Percentiles rank a stretch among this genome's conserved stretches.
These are phyloP conservation scores for Dromas ardeola DNA, from an alignment of 2,113 vertebrate genomes.

Conservation along the genomic window DNA sequence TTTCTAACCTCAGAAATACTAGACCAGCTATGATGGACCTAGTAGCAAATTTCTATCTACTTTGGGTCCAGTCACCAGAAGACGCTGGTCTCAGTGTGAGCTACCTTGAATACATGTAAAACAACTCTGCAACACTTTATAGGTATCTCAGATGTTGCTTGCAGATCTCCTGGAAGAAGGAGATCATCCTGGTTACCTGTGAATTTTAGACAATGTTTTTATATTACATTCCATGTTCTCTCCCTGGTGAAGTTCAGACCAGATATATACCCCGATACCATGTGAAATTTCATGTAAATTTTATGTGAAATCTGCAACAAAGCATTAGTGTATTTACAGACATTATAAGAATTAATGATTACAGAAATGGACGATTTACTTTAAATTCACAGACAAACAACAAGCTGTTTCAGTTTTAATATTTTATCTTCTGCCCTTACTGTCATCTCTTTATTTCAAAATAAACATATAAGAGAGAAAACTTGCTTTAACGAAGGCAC, in stretches of 20 bases:
- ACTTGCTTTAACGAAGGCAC: not conserved
- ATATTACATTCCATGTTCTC: accelerated
- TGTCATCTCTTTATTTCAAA: not conserved
- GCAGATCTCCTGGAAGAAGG: not conserved
- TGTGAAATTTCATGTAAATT: not conserved
- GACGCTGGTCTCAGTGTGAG: accelerated
- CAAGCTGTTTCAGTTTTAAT: not conserved
- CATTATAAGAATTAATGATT: not conserved
- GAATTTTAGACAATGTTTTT: not conserved
- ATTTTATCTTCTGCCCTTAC: not conserved
- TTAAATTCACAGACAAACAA: not conserved
- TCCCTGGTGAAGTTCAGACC: not conserved
- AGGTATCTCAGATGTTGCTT: not conserved
- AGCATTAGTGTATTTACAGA: not conserved
- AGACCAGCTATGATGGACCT: accelerated
- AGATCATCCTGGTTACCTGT: not conserved
- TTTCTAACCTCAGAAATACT: not conserved
- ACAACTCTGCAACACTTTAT: not conserved
- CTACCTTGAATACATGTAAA: not conserved
- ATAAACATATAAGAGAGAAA: not conserved
- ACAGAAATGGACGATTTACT: not conserved
- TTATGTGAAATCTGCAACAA: not conserved
- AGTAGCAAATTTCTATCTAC: not conserved
- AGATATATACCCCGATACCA: not conserved
- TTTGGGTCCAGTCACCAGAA: not conserved